Evolutionary conservation across 2,113 vertebrate species (phyloP).

Genomic region (Phasianus colchicus): DNA sequence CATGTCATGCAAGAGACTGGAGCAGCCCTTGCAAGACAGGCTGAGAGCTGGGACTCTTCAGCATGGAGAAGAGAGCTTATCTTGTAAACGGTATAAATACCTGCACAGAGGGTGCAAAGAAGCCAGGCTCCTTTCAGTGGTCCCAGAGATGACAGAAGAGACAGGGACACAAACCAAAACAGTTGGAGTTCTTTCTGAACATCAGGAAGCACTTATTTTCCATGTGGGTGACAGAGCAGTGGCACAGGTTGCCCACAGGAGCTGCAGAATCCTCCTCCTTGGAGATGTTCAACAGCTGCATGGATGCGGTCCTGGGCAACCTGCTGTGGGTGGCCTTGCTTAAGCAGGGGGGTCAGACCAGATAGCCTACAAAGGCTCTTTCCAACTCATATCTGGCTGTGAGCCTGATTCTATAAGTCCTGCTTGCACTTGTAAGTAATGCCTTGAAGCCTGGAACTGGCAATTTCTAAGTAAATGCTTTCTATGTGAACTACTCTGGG

Average conservation of each 20-base stretch:
- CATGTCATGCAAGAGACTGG: not conserved
- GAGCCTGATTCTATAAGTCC: not conserved
- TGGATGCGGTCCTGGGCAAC: fast-evolving
- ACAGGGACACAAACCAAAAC: not conserved
- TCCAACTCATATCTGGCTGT: not conserved
- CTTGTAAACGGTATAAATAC: not conserved
- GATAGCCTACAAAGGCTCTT: not conserved
- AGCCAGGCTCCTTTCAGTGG: not conserved
- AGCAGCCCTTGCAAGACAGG: not conserved
- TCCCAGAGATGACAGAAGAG: not conserved
- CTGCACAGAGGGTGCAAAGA: not conserved
- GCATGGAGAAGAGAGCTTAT: not conserved
- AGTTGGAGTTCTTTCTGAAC: not conserved
- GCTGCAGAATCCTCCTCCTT: not conserved
- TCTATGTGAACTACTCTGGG: not conserved
- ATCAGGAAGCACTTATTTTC: not conserved
- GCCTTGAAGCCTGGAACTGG: not conserved
- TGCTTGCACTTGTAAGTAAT: not conserved
- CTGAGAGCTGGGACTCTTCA: not conserved
- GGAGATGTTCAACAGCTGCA: not conserved
- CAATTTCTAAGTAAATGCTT: not conserved
- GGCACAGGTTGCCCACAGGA: not conserved
- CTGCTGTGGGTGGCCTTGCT: not conserved
- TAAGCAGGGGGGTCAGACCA: not conserved
- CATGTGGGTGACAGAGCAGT: not conserved